Conservation (phyloP, 2,113 vertebrate species). For the Phycodurus eques region DNA sequence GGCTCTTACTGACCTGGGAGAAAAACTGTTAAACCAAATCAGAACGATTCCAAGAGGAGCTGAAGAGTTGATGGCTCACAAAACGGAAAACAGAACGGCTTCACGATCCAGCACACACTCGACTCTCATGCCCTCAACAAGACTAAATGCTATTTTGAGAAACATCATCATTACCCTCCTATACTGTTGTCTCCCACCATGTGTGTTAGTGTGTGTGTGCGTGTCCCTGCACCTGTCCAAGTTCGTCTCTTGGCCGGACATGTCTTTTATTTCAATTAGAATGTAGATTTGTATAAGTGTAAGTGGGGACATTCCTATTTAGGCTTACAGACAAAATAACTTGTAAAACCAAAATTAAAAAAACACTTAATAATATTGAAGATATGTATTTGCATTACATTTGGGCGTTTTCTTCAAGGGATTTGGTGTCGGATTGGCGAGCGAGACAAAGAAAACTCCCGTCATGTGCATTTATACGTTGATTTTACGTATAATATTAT, state of each 20-base stretch:
- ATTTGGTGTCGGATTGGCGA: too few species aligned
- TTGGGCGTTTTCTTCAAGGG: too few species aligned
- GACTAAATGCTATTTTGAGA: conserved; percentile 65
- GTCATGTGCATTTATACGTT: background rate
- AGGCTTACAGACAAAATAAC: background rate
- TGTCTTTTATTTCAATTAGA: conserved; percentile 24
- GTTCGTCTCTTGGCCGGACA: conserved; percentile 31
- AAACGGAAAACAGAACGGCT: conserved; percentile 18
- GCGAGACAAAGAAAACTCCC: too few species aligned
- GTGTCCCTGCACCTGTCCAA: conserved; percentile 54
- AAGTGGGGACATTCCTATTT: background rate
- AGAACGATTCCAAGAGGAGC: conserved; percentile 14
- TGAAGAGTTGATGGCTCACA: conserved; percentile 3
- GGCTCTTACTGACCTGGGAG: conserved; percentile 35
- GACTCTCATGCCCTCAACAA: conserved; percentile 17
- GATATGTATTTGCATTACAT: too few species aligned
- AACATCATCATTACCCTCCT: conserved; percentile 47
- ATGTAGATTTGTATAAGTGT: conserved; percentile 4
- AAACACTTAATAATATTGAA: too few species aligned
- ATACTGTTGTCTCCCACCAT: conserved; percentile 45
- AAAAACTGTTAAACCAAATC: conserved; percentile 9
- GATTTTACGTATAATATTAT: background rate
- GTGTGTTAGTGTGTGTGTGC: conserved; percentile 28
- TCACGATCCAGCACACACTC: conserved; percentile 13
- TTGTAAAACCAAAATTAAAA: background rate